Base-by-base conservation (phyloP, 2,797 vertebrate species). In the Sparidentex hasta region DNA sequence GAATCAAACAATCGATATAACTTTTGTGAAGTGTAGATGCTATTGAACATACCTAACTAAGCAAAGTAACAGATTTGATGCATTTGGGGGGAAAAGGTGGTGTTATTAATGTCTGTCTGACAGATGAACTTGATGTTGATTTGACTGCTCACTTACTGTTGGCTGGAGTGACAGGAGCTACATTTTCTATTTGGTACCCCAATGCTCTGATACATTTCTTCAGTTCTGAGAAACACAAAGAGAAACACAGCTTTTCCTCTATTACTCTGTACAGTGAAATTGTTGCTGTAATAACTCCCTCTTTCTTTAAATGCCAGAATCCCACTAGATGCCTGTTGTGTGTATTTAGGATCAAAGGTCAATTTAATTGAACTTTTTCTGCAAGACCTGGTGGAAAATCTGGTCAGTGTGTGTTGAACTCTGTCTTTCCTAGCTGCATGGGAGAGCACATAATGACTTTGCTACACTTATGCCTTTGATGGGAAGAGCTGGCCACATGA, bases 1-100 rank as follows among this genome's bases (percentile, higher is more conserved):
- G 73, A 73, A 76, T 48, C 63, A 76, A 77, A 81, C 69, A 67
- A 56, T 72, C 54, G 62, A 76, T 70, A 50, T 41, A 50, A 66
- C n/a, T 59, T 73, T 74, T 76, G 67, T 64, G 71, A 65, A 59
- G 21, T 25, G 25, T 51, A 27, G 51, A 65, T 56, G 51, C 41
- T 14, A 55, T 78, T 29, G 1, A 33, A 52, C 51, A 47, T 41
- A 68, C 17, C 44, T 43, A 54, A 78, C 50, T 52, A 29, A 55
- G n/a, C 20, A 33, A 33, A 38, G 9, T 5, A 50, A 71, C 11
- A 43, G 18, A 59, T 6, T 23, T 21, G 16, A 25, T 43, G 56
- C 12, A 27, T 38, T 47, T 29, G 11, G 29, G 29, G 29, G 6
- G 5, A 33, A 33, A 33, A 33, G 29, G 29, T 5, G 6, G 6